Evolutionary conservation across 2,113 vertebrate species (phyloP).

Genomic region (Grallaria varia): DNA sequence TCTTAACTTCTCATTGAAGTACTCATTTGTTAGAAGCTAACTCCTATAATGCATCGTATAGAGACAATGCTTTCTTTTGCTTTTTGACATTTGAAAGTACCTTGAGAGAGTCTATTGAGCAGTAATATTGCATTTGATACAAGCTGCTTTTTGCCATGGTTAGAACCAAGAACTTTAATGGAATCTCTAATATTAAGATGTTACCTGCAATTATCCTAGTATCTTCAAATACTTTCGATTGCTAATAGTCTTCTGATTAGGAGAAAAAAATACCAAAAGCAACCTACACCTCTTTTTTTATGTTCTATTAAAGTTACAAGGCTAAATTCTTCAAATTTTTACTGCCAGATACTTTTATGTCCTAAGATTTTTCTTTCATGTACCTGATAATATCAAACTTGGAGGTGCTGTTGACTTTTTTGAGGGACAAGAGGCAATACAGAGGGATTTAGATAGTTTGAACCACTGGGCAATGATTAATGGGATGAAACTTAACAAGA

Average conservation of each 20-base stretch:
- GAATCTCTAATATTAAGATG: background rate
- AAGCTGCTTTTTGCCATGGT: background rate
- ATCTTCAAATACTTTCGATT: background rate
- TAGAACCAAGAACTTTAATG: background rate
- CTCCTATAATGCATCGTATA: background rate
- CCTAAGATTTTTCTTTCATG: background rate
- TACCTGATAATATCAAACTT: background rate
- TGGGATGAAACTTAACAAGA: background rate
- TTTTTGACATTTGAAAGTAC: background rate
- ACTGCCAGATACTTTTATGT: background rate
- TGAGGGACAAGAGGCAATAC: accelerated
- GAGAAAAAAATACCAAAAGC: background rate
- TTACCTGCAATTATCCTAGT: background rate
- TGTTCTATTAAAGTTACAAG: background rate
- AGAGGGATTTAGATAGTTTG: background rate
- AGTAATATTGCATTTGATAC: background rate
- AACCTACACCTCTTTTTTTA: background rate
- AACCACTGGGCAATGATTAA: background rate
- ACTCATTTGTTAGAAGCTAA: background rate
- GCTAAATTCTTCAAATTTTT: background rate
- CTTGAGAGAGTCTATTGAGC: background rate
- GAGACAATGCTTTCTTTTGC: background rate
- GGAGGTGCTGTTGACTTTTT: background rate
- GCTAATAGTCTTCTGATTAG: background rate
- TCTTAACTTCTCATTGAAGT: background rate